Percentiles rank a stretch among this genome's conserved stretches.
These are phyloP conservation scores for Mythimna pallens DNA, from an alignment of 2,888 invertebrate genomes.

Conservation along the genomic window DNA sequence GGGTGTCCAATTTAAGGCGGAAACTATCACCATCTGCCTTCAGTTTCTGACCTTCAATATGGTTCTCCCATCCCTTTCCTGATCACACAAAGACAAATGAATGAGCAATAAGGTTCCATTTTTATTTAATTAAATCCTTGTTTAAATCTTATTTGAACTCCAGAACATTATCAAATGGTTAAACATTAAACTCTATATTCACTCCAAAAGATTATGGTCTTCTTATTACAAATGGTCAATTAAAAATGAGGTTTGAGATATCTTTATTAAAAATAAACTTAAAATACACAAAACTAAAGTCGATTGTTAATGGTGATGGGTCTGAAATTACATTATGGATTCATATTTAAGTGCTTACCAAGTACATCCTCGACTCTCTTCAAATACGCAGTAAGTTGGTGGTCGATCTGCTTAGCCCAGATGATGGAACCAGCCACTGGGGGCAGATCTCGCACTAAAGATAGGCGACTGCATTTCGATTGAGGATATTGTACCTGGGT, in stretches of 20 bases:
- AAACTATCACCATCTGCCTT: constrained; percentile 99
- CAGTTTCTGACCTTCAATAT: constrained; percentile 99
- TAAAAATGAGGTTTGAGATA: too few species aligned
- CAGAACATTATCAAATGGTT: not conserved
- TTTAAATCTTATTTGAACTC: not conserved
- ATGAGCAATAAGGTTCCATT: constrained; percentile 1
- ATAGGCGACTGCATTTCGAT: constrained; percentile 98
- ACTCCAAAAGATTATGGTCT: not conserved
- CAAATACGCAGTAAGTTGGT: constrained; percentile 98
- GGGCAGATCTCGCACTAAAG: constrained; percentile 97
- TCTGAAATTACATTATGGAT: not conserved
- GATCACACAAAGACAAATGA: constrained; percentile 9
- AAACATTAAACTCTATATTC: not conserved
- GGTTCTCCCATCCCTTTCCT: constrained; percentile 99
- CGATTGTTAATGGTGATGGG: not conserved
- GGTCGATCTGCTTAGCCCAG: constrained; percentile 99
- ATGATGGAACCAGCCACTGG: constrained; percentile 99
- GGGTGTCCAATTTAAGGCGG: constrained; percentile 98
- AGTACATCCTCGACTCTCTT: constrained; percentile 99
- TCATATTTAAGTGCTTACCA: constrained; percentile 87
- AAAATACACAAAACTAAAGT: not conserved
- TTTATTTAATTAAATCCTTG: not conserved
- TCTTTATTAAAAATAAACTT: not conserved
- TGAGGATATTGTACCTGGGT: constrained; percentile 97
- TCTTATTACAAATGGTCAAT: not conserved